Evolutionary conservation across 2,888 invertebrate species (phyloP).

Genomic region (Leptopilina drosophilae): DNA sequence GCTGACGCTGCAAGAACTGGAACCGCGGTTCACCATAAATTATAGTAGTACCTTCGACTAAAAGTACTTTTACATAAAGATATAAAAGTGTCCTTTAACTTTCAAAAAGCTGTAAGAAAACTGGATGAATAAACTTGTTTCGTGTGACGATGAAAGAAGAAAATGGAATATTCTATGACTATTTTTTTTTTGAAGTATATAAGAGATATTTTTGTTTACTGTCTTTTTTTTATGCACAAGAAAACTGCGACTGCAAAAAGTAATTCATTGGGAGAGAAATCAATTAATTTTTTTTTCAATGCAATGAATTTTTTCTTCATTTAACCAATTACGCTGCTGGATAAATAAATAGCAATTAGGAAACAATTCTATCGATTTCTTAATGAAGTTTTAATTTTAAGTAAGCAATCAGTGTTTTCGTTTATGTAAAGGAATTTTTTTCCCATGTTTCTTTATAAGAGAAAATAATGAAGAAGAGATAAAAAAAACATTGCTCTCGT

Average conservation of each 20-base stretch:
- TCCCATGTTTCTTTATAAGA: not conserved
- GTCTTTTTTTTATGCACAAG: not conserved
- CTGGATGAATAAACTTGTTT: not conserved
- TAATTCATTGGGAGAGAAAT: not conserved
- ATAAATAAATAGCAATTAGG: not conserved
- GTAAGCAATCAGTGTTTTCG: not conserved
- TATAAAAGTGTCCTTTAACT: slow-evolving; percentile 26
- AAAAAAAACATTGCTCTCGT: no score
- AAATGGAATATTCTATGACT: slow-evolving; percentile 6
- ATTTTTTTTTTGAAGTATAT: not conserved
- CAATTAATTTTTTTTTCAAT: not conserved
- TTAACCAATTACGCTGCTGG: not conserved
- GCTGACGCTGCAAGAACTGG: slow-evolving; percentile 20
- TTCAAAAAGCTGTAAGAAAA: slow-evolving; percentile 10
- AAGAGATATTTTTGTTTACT: not conserved
- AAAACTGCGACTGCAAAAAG: no score
- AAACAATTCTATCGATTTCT: not conserved
- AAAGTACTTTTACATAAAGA: slow-evolving; percentile 18
- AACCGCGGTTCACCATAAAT: not conserved
- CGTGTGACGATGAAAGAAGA: not conserved
- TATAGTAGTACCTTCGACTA: not conserved
- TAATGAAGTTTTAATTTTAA: not conserved
- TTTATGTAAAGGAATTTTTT: not conserved
- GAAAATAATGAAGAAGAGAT: no score
- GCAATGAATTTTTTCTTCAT: not conserved